phyloP scores from a whole-genome alignment of 2,797 vertebrate genomes.

The Mormyrops attenuatus region DNA sequence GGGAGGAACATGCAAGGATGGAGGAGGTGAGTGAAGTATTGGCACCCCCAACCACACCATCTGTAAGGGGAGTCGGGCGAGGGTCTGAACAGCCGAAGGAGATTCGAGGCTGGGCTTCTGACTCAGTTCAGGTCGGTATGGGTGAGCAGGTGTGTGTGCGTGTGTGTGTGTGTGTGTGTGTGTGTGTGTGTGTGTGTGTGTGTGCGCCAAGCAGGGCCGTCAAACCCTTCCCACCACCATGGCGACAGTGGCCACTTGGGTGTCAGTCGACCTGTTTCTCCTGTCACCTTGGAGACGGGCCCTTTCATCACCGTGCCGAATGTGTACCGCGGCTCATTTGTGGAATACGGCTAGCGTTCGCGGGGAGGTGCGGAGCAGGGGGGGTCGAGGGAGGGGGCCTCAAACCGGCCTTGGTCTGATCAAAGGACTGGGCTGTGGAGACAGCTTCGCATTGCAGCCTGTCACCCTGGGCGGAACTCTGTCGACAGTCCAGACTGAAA shows the following conservation, averaged over 20 bases:
- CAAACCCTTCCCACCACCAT: slow-evolving; percentile 18
- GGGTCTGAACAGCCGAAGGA: background rate
- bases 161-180: background rate
- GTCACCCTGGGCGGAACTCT: slow-evolving; percentile 42
- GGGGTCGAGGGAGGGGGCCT: background rate
- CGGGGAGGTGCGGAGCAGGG: slow-evolving; percentile 27
- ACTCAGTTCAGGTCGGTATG: background rate
- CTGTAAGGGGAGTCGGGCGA: background rate
- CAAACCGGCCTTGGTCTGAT: slow-evolving; percentile 29
- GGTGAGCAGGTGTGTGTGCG: background rate
- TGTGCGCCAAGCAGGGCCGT: slow-evolving; percentile 30
- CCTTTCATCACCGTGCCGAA: slow-evolving; percentile 53
- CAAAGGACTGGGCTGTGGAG: slow-evolving; percentile 40
- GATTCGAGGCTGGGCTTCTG: background rate
- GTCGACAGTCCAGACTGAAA: slow-evolving; percentile 50
- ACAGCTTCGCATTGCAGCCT: slow-evolving; percentile 32
- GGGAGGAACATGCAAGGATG: background rate
- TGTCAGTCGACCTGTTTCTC: slow-evolving; percentile 29
- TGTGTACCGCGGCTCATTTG: slow-evolving; percentile 48
- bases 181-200: background rate
- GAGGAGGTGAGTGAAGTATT: background rate
- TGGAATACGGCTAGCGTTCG: slow-evolving; percentile 41
- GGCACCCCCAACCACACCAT: background rate
- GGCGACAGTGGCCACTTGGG: slow-evolving; percentile 4
- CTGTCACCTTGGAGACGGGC: slow-evolving; percentile 34